These are phyloP conservation scores for Yasuhikotakia modesta DNA, from an alignment of 2,797 vertebrate genomes.

Conservation along the genomic window DNA sequence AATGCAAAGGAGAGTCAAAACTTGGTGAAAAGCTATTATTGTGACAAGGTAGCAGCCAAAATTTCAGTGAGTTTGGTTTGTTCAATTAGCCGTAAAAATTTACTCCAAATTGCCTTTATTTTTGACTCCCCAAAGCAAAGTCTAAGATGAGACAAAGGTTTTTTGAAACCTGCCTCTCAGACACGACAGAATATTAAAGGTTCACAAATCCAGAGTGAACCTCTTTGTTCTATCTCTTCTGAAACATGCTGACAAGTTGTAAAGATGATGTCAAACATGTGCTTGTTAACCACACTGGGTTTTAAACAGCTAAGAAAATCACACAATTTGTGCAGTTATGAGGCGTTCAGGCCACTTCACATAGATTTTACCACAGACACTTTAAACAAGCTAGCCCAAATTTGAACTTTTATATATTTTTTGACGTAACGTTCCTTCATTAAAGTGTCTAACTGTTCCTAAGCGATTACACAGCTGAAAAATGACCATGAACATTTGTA, in stretches of 20 bases:
- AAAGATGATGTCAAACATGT: conserved; percentile 37
- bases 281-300: conserved; percentile 35
- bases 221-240: conserved; percentile 43
- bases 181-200: too few species aligned
- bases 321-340: conserved; percentile 31
- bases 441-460: conserved; percentile 9
- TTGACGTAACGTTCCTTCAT: conserved; percentile 25
- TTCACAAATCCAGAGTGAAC: too few species aligned
- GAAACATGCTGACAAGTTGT: conserved; percentile 36
- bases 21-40: neutral
- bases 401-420: neutral
- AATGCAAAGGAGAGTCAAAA: neutral
- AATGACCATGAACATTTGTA: too few species aligned
- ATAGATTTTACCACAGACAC: conserved; percentile 18
- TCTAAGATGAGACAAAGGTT: too few species aligned
- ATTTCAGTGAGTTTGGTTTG: neutral
- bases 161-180: too few species aligned
- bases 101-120: neutral
- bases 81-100: conserved; percentile 34
- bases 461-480: too few species aligned
- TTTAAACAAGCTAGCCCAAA: conserved; percentile 32
- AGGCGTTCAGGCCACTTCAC: conserved; percentile 31
- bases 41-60: neutral
- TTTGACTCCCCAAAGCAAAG: too few species aligned
- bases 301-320: conserved; percentile 44